Evolutionary conservation across 2,888 invertebrate species (phyloP), one percentile per base, ranked within the genome.

Genomic region (Eupithecia insigniata): DNA sequence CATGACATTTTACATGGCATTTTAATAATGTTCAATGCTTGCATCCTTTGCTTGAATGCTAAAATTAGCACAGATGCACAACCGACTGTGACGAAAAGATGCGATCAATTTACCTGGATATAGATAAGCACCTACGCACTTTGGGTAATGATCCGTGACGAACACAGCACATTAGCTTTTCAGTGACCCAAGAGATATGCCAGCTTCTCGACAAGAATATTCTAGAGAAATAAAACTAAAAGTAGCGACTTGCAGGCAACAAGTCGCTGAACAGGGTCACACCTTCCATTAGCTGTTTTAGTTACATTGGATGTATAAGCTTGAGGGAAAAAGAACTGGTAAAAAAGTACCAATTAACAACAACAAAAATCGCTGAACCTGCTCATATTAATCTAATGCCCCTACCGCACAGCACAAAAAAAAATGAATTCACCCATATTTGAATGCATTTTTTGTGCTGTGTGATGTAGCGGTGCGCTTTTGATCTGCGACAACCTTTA

Each of bases 81-180:
- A 46, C 46, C 46, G 32, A 12, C 39, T 68, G 16, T n/a, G 10
- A 67, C 30, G 32, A 69, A 61, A 70, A 51, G 32, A 68, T 66
- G 36, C 36, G 64, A 64, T 64, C 64, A 36, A 64, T 64, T 60
- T 60, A 64, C 64, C 4, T 64, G 64, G 64, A n/a, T 62, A 32
- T n/a, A 32, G 62, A 62, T 62, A 64, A 64, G 64, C 32, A 62
- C 67, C 34, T 22, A 67, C 55, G 67, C 34, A 55, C 55, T 66
- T 71, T 69, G 67, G 55, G 62, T 67, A 71, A 69, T 72, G 61
- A 66, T 62, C 61, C 30, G 69, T 69, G 36, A 69, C 28, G 28
- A 58, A 69, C 69, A 71, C 67, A 71, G 67, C 28, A 34, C 61
- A 68, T 65, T 65, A 22, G 68, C 46, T 58, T 71, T 72, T 66